Evolutionary conservation across 2,113 vertebrate species (phyloP), one percentile per base, ranked within the genome.

Genomic region (Corythaeola cristata): DNA sequence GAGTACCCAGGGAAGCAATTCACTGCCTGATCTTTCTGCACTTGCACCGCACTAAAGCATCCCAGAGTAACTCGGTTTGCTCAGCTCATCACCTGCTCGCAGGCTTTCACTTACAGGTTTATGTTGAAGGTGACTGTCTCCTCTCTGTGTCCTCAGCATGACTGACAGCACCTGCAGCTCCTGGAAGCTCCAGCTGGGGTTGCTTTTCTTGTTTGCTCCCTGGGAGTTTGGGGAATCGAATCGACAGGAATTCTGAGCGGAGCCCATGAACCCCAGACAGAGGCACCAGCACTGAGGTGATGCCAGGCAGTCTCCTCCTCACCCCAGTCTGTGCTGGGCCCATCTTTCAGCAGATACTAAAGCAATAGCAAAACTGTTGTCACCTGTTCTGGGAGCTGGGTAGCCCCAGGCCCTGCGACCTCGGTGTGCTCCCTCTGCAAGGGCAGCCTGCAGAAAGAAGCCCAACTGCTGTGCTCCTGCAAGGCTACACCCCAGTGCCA

Each of bases 261-360:
- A 50, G 33, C 17, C 35, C 23, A 19, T 5, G 27, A 41, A 64
- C 19, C 58, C 67, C 71, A 75, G 59, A 23, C 20, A 74, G 50
- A 63, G 20, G 44, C 63, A 63, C 55, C 71, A 66, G 58, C 44
- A 59, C 45, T n/a, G 49, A 67, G 22, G 19, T 3, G 52, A 68
- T 1, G 2, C 27, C 32, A 60, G 49, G 35, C 49, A 55, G 52
- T 52, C 78, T 60, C 39, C 22, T 72, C n/a, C 35, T 47, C 1
- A 0, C 20, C 37, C 15, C 1, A 2, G 7, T 41, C 39, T 60
- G 30, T 11, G 53, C 39, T 28, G 66, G n/a, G 9, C 37, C 18
- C 60, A 47, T 52, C 64, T 83, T 64, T 37, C 24, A 27, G 44
- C 33, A 41, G 59, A 16, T 35, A 16, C 28, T 47, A 66, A 47